Percentiles rank a stretch among this genome's conserved stretches.
Conservation (phyloP, 2,797 vertebrate species). For the Clarias fuscus region DNA sequence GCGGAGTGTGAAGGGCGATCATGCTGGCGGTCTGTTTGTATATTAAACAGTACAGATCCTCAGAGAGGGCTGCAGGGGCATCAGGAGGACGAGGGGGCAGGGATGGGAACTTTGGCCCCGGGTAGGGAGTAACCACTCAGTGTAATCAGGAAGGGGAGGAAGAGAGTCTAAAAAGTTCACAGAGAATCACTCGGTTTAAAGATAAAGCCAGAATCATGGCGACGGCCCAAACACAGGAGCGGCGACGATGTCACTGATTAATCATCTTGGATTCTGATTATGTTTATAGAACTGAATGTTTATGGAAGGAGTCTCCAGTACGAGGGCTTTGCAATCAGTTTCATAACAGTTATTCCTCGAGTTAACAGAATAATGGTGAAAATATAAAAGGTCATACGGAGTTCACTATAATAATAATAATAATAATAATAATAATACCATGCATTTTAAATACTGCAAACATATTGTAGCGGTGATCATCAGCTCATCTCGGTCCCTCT, state of each 20-base stretch:
- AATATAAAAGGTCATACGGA: too few species aligned
- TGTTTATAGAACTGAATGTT: neutral
- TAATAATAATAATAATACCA: neutral
- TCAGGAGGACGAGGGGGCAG: neutral
- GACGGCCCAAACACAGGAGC: neutral
- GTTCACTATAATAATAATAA: too few species aligned
- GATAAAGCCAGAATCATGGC: neutral
- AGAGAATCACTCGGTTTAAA: neutral
- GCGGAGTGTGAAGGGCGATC: neutral
- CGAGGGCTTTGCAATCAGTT: neutral
- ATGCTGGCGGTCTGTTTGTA: neutral
- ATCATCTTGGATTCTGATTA: neutral
- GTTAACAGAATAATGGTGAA: neutral
- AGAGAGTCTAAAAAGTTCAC: neutral
- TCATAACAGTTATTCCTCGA: neutral
- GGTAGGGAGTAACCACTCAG: neutral
- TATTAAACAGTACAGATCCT: neutral
- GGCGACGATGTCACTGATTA: neutral
- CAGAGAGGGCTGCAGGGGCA: neutral
- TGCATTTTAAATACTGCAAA: neutral
- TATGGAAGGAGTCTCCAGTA: neutral
- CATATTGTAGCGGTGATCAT: neutral
- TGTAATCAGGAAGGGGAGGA: neutral
- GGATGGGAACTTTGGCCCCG: neutral
- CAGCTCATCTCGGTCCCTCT: neutral